A percentile compares a stretch with the other conserved stretches of the same genome.
phyloP scores from a whole-genome alignment of 2,888 invertebrate genomes.

The Chalcosyrphus nemorum region DNA sequence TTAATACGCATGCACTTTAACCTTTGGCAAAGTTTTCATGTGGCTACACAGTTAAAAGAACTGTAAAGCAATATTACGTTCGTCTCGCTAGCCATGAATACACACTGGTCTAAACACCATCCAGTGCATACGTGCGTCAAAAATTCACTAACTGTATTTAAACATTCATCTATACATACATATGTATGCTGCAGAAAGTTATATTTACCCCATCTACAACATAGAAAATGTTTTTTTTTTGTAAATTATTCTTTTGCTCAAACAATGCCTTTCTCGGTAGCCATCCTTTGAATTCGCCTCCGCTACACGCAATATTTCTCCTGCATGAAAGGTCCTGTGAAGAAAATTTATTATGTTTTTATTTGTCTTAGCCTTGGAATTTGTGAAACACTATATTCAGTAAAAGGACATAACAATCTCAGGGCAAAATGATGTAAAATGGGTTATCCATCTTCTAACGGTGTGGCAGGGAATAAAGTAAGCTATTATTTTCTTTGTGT shows the following conservation, averaged over 20 bases:
- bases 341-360: neutral
- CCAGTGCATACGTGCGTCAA: too few relatives aligned
- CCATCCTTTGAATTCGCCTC: neutral
- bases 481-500: neutral
- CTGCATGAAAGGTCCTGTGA: neutral
- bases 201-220: too few relatives aligned
- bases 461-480: neutral
- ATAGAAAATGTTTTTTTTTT: neutral
- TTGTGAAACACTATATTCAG: neutral
- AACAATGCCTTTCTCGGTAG: neutral
- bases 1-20: neutral
- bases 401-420: neutral
- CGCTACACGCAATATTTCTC: neutral
- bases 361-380: neutral
- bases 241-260: neutral
- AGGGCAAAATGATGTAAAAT: neutral
- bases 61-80: neutral
- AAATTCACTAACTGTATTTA: neutral
- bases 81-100: neutral
- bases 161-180: neutral
- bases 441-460: neutral
- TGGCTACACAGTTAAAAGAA: neutral
- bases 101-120: neutral
- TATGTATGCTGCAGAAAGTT: neutral
- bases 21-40: neutral